These are phyloP conservation scores for Papilio helenus DNA, from an alignment of 1,140 invertebrate genomes.

Conservation along the genomic window DNA sequence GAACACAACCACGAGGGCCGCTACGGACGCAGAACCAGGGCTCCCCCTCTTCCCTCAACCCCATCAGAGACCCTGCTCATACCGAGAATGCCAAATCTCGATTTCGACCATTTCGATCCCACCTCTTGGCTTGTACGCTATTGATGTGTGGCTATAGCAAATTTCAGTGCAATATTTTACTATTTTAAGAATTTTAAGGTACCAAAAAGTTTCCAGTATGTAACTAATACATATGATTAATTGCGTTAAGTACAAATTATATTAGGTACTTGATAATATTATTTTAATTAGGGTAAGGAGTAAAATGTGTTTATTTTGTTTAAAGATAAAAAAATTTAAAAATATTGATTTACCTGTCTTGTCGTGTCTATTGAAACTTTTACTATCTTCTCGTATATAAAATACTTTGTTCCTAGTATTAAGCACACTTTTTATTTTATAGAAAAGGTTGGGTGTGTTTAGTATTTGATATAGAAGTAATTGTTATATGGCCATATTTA, in stretches of 20 bases:
- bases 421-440: neutral
- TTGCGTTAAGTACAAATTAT: neutral
- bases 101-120: constrained; percentile 75
- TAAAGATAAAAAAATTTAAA: neutral
- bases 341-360: neutral
- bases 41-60: constrained; percentile 37
- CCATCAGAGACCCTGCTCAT: constrained; percentile 61
- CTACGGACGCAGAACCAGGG: constrained; percentile 53
- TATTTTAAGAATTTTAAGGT: constrained; percentile 14
- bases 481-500: neutral
- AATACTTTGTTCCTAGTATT: neutral
- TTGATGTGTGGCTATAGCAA: constrained; percentile 44
- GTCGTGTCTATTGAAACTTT: neutral
- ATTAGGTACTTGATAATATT: neutral
- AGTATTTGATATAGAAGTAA: neutral
- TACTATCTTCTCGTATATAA: constrained; percentile 3
- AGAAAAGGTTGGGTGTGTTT: constrained; percentile 20
- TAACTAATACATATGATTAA: neutral
- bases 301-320: neutral
- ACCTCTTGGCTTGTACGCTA: constrained; percentile 71
- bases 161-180: constrained; percentile 21
- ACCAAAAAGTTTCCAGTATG: too few relatives aligned
- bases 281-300: neutral
- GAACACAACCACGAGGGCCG: constrained; percentile 73
- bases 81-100: constrained; percentile 61